Percentiles rank a stretch among this genome's conserved stretches.
phyloP scores from a whole-genome alignment of 2,113 vertebrate species.

The Hippopotamus amphibius region DNA sequence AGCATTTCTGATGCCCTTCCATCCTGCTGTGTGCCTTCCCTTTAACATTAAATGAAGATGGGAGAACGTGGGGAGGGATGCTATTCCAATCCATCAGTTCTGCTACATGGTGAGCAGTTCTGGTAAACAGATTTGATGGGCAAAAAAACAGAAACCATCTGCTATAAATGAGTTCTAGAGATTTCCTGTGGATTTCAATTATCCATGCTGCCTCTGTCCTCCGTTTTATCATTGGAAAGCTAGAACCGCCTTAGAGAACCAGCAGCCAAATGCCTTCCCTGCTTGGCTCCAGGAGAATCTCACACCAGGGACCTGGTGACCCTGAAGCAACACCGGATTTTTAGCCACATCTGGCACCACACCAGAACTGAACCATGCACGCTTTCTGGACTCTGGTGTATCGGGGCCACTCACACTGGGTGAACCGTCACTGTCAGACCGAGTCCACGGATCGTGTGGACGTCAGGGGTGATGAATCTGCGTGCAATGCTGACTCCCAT shows the following conservation, averaged over 20 bases:
- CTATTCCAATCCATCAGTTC: constrained; percentile 44
- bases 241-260: constrained; percentile 11
- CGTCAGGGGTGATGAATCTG: background rate
- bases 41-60: background rate
- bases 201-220: constrained; percentile 38
- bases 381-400: background rate
- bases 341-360: background rate
- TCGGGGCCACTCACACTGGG: background rate
- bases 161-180: constrained; percentile 69
- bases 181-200: constrained; percentile 74
- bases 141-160: constrained; percentile 63
- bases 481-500: background rate
- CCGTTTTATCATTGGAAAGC: constrained; percentile 31
- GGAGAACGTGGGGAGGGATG: background rate
- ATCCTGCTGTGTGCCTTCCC: background rate
- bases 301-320: background rate
- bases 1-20: background rate
- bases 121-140: constrained; percentile 61
- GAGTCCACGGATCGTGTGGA: accelerated
- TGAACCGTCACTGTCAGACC: background rate
- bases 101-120: constrained; percentile 37
- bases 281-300: background rate
- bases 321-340: background rate
- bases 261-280: background rate
- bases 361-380: background rate